Conservation (phyloP, 2,888 invertebrate species). For the Elgonia sp. region DNA sequence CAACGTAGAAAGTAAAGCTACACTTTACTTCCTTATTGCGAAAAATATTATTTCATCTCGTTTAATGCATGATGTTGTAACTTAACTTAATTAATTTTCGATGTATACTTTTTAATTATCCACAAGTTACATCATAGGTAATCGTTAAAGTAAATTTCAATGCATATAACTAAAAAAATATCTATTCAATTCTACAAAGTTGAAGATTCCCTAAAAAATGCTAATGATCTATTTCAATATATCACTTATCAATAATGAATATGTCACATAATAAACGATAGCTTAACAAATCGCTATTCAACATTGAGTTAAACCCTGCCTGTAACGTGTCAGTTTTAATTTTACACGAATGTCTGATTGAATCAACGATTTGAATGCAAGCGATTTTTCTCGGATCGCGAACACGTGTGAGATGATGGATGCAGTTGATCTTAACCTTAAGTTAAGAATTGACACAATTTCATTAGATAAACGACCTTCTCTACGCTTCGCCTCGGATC, state of each 20-base stretch:
- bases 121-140: no score
- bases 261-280: conserved; percentile 36
- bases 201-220: no score
- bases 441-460: conserved; percentile 67
- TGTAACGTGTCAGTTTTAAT: conserved; percentile 26
- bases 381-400: conserved; percentile 25
- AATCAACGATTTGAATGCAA: conserved; percentile 42
- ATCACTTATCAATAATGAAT: conserved; percentile 40
- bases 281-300: conserved; percentile 22
- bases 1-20: no score
- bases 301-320: conserved; percentile 6
- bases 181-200: no score
- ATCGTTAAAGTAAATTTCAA: no score
- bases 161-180: no score
- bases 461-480: conserved; percentile 70
- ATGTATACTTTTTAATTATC: no score
- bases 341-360: conserved; percentile 6
- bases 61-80: no score
- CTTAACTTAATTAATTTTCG: no score
- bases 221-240: no score
- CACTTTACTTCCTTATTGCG: no score
- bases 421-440: conserved; percentile 68
- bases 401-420: conserved; percentile 48
- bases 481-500: conserved; percentile 64
- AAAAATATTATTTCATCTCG: no score